Evolutionary conservation across 2,888 invertebrate genomes (phyloP), one percentile per base, ranked within the genome.

Genomic region (Heliconius erato): DNA sequence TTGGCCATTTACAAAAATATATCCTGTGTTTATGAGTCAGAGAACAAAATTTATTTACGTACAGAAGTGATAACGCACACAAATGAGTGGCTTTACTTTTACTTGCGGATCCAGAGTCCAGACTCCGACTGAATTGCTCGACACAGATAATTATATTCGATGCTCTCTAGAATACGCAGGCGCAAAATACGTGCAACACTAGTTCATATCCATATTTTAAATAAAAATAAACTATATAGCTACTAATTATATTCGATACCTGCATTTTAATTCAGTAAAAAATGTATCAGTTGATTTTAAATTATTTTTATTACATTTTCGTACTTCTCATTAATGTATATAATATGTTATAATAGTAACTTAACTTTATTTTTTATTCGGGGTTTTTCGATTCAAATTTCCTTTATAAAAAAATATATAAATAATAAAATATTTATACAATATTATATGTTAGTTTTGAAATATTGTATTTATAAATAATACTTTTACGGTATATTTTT

Each of bases 21-120:
- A 84, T 86, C 81, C 69, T 86, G 85, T 86, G 88, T 85, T 85
- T 86, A 89, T 91, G 91, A 91, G 88, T 91, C 91, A 92, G 90
- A 89, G 87, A 88, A 87, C 87, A 87, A 84, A 87, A 87, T 87
- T 87, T 89, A 87, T 87, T 88, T 85, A 84, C 83, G 87, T 88
- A 86, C 86, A 87, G 86, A 84, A 85, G 85, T 81, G 80, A 79
- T 82, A 85, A 83, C 85, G 82, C 84, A 85, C 83, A 85, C 82
- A 74, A 85, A 82, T 81, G 80, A 80, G 83, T 85, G 68, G 84
- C 82, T 85, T 82, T 81, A 83, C 85, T 86, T 84, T 82, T 82
- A 82, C 79, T 79, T 68, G 32, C 74, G 49, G 65, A 82, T 77
- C 76, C 77, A 82, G 80, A 83, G 63, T 84, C 74, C 59, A 79